Base-by-base conservation (phyloP, 2,888 invertebrate genomes). In the Cepaea hortensis region DNA sequence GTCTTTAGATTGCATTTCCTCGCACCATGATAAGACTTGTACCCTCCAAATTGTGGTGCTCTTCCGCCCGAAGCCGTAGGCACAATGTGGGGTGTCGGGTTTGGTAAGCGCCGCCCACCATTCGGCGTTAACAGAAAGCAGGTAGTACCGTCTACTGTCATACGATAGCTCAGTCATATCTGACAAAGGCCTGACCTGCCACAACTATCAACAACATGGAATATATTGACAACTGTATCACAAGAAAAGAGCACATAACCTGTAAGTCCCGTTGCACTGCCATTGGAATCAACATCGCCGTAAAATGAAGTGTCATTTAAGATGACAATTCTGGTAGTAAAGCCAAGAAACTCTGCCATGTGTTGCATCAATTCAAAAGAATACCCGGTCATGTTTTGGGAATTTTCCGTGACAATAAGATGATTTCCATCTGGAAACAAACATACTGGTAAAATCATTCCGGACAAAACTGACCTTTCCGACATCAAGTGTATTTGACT, bases 401-500 rank as follows among this genome's bases (percentile, higher is more conserved):
- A 15, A 0, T 6, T n/a, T 0, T 23, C 11, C 3, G 3, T 76
- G 7, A 46, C 46, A 3, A 20, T 13, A 3, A 68, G n/a, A 73
- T 50, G 48, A 0, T 11, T 5, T n/a, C 77, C 77, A 50, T 48
- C 50, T 1, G 46, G 3, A 7, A 84, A 11, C 20, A 84, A 13
- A 4, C 65, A 65, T 7, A 84, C 84, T 3, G 76, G 68, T 35
- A 84, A 6, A 1, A 0, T 3, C 75, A 84, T 61, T 62, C 77
- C 77, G 15, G 46, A 76, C 48, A 84, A 11, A 2, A 68, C 15
- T 9, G 84, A 84, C 65, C 76, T 84, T n/a, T 77, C 62, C 13
- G 46, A 72, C 23, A 55, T 20, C 23, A 82, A 50, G 72, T 50
- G 72, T 18, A n/a, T 15, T 50, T 20, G 4, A 23, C 75, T 61